Evolutionary conservation across 2,797 vertebrate genomes (phyloP).

Genomic region (Catamblyrhynchus diadema): DNA sequence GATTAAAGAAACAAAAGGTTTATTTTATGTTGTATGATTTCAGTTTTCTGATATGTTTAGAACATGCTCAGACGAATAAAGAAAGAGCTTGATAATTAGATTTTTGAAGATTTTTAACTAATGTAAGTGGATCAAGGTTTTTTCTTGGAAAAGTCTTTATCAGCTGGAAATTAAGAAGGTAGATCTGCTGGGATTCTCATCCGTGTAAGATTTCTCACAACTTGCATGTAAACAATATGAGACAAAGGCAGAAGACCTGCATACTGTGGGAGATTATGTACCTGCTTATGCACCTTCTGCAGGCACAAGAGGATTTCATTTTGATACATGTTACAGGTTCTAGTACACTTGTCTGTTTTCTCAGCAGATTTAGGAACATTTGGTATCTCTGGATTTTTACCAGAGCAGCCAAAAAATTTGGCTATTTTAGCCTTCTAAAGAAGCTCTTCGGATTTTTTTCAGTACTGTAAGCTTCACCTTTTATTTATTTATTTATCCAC

Average conservation of each 20-base stretch:
- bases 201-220: background rate
- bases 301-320: background rate
- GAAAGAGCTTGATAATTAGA: background rate
- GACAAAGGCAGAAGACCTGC: background rate
- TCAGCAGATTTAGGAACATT: fast-evolving
- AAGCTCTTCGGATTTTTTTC: background rate
- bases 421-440: background rate
- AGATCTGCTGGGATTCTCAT: background rate
- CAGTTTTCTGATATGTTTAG: background rate
- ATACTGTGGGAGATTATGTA: background rate
- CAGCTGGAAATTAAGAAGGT: background rate
- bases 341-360: background rate
- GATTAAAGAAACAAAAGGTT: background rate
- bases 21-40: background rate
- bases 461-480: background rate
- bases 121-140: background rate
- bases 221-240: background rate
- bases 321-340: background rate
- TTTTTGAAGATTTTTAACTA: background rate
- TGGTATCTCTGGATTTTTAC: background rate
- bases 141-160: background rate
- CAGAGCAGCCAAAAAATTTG: background rate
- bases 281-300: background rate
- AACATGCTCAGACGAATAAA: background rate
- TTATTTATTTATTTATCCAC: background rate